phyloP scores from a whole-genome alignment of 2,888 invertebrate genomes.

The Dasypolia templi region DNA sequence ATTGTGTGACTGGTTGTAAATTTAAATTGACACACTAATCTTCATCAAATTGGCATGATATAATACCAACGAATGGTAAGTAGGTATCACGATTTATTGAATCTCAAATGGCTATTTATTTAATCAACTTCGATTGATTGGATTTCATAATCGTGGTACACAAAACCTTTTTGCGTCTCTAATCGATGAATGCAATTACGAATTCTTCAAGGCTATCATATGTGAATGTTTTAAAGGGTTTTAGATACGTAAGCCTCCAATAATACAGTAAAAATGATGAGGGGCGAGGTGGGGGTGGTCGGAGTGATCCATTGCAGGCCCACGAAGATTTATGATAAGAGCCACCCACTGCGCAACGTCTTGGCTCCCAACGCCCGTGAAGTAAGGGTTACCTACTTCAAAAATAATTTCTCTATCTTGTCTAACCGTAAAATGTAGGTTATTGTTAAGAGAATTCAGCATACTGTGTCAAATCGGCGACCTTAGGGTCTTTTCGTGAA shows the following conservation, averaged over 20 bases:
- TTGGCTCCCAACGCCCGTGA: constrained; percentile 61
- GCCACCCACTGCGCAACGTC: constrained; percentile 75
- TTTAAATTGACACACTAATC: constrained; percentile 47
- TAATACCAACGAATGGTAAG: neutral
- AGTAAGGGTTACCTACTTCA: constrained; percentile 41
- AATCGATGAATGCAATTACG: constrained; percentile 21
- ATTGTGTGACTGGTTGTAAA: constrained; percentile 41
- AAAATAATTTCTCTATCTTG: constrained; percentile 50
- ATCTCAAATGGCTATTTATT: constrained; percentile 34
- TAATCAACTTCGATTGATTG: constrained; percentile 40
- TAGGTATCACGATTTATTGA: neutral
- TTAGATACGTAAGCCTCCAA: constrained; percentile 75
- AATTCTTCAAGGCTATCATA: constrained; percentile 19
- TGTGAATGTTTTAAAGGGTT: constrained; percentile 70
- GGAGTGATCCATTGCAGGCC: constrained; percentile 77
- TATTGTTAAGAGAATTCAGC: neutral
- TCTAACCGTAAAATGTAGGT: constrained; percentile 33
- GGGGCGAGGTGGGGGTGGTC: constrained; percentile 69
- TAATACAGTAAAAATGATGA: constrained; percentile 83
- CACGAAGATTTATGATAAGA: constrained; percentile 83
- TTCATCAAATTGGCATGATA: constrained; percentile 15
- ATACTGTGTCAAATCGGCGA: neutral
- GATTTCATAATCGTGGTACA: constrained; percentile 21
- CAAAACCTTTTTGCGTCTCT: constrained; percentile 31
- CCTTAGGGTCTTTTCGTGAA: neutral